Percentiles rank a stretch among this genome's conserved stretches.
phyloP scores from a whole-genome alignment of 1,140 invertebrate genomes.

The Dinothrombium tinctorium region DNA sequence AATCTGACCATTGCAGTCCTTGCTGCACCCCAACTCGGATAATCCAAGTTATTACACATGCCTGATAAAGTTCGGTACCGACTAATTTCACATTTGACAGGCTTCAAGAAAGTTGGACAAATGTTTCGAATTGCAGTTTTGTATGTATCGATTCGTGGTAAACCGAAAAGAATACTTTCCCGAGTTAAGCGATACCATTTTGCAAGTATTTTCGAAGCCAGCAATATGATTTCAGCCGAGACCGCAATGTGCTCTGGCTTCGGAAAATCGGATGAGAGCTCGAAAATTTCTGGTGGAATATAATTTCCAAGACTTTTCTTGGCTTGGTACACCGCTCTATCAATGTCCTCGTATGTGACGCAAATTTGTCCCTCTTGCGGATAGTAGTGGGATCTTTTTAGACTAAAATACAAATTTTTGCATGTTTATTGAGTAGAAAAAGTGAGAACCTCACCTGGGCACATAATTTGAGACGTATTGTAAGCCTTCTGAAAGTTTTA shows the following conservation, averaged over 20 bases:
- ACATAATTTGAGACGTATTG: slow-evolving; percentile 16
- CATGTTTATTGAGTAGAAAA: not conserved
- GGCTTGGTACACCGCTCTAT: slow-evolving; percentile 62
- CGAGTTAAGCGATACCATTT: slow-evolving; percentile 55
- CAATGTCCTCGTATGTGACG: slow-evolving; percentile 72
- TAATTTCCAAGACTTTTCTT: slow-evolving; percentile 33
- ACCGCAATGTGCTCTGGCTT: slow-evolving; percentile 15
- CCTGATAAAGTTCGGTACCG: slow-evolving; percentile 46
- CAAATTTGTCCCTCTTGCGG: slow-evolving; percentile 42
- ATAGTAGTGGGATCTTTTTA: slow-evolving; percentile 11
- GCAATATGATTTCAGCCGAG: slow-evolving; percentile 30
- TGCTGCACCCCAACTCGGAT: slow-evolving; percentile 72
- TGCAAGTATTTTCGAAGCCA: slow-evolving; percentile 57
- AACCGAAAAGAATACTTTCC: slow-evolving; percentile 60
- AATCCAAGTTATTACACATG: slow-evolving; percentile 68
- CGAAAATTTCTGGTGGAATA: slow-evolving; percentile 16
- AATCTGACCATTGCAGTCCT: slow-evolving; percentile 38
- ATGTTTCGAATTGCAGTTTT: slow-evolving; percentile 62
- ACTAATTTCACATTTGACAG: slow-evolving; percentile 41
- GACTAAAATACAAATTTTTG: not conserved
- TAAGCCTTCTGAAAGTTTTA: slow-evolving; percentile 8
- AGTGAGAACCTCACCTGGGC: slow-evolving; percentile 13
- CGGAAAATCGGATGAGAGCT: slow-evolving; percentile 16
- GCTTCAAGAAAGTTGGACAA: slow-evolving; percentile 61
- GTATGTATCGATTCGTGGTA: slow-evolving; percentile 67